Conservation (phyloP, 2,888 invertebrate genomes). For the Trissoscelio sp. region DNA sequence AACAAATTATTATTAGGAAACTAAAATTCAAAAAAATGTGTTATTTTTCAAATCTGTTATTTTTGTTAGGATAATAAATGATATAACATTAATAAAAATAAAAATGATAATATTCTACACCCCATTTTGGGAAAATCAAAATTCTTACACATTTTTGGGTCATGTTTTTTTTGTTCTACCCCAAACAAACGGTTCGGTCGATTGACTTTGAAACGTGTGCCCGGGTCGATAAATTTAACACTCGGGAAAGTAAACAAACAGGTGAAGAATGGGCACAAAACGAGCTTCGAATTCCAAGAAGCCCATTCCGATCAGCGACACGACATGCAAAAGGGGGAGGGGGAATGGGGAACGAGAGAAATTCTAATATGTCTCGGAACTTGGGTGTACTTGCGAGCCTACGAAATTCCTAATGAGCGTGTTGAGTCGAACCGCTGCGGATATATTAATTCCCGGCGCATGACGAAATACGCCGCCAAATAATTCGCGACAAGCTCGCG, state of each 20-base stretch:
- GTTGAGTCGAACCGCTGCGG: conserved; percentile 15
- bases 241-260: conserved; percentile 31
- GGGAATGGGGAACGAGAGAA: conserved; percentile 9
- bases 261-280: conserved; percentile 21
- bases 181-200: neutral
- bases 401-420: conserved; percentile 56
- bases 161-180: conserved; percentile 10
- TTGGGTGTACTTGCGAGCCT: neutral
- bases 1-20: no score
- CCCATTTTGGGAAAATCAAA: no score
- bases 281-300: conserved; percentile 32
- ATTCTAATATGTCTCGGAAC: conserved; percentile 40
- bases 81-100: no score
- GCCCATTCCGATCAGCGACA: conserved; percentile 19
- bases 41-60: no score
- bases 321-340: conserved; percentile 4
- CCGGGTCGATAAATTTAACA: conserved; percentile 26
- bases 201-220: conserved; percentile 7
- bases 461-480: conserved; percentile 36
- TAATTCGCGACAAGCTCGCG: conserved; percentile 32
- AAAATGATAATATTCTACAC: no score
- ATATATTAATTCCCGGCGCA: conserved; percentile 52
- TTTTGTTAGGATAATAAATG: no score
- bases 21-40: no score
- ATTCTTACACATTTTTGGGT: no score